Base-by-base conservation (phyloP, 2,888 invertebrate species). In the Quadroppia sp. region DNA sequence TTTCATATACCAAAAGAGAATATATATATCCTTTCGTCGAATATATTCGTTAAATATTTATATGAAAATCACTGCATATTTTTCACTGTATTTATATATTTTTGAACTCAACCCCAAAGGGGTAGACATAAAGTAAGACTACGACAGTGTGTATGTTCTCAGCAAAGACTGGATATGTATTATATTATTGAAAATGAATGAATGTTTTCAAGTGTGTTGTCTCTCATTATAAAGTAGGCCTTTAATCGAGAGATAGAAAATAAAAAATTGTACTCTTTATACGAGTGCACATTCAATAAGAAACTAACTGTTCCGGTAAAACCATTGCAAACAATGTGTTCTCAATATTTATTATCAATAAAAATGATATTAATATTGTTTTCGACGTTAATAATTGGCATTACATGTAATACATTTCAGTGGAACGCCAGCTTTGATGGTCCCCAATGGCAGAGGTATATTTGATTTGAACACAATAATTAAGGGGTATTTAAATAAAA, bases 31-130 rank as follows among this genome's bases (percentile, higher is more conserved):
- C n/a, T n/a, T n/a, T n/a, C n/a, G n/a, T n/a, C n/a, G 6, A 36
- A 36, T 36, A 4, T 36, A 7, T 7, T 36, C 36, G 36, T 36
- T 36, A 36, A 36, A 36, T 36, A 9, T 36, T 36, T 36, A 36
- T 36, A 9, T n/a, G n/a, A n/a, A 36, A 36, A 36, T 36, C 36
- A 9, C 36, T 7, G 36, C 9, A 7, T 36, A 36, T 36, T 36
- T 36, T 36, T n/a, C n/a, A n/a, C n/a, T 36, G 36, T 36, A 36
- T 36, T 36, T 36, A 36, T n/a, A n/a, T n/a, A 9, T 36, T 50
- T 50, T 50, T 50, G 50, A 50, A 50, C 50, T 50, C 50, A 50
- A 50, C 50, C 50, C n/a, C 50, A 50, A 50, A 50, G 50, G 50
- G 50, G 50, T 50, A 50, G 50, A 20, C 50, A 17, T 20, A 50